Evolutionary conservation across 2,113 vertebrate genomes (phyloP).

Genomic region (Chloropsis cyanopogon): DNA sequence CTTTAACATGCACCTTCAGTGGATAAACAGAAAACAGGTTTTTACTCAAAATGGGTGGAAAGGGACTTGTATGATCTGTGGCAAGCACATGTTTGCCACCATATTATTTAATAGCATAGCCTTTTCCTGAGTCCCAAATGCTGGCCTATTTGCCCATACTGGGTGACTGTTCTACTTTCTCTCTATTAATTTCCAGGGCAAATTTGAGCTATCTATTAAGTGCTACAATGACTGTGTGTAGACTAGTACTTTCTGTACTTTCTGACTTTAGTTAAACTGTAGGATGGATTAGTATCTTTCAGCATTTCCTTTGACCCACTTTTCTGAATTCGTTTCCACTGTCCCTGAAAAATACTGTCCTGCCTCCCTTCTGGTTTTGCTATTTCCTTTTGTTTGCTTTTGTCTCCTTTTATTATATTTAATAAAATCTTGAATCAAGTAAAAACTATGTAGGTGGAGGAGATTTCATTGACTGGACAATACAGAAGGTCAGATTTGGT

Average conservation of each 20-base stretch:
- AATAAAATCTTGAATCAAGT: neutral
- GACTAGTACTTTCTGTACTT: neutral
- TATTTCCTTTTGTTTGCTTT: conserved; percentile 18
- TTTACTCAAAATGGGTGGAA: neutral
- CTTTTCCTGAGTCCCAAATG: neutral
- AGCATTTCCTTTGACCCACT: conserved; percentile 27
- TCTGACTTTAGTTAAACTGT: neutral
- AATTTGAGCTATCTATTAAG: neutral
- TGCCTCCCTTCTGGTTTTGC: neutral
- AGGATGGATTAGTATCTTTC: neutral
- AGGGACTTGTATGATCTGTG: neutral
- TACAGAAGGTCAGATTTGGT: neutral
- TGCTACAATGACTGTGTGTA: neutral
- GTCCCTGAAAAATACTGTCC: conserved; percentile 5
- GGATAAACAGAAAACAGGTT: neutral
- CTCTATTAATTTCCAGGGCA: neutral
- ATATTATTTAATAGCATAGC: neutral
- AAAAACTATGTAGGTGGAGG: neutral
- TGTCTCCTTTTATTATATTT: neutral
- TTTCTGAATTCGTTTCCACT: conserved; percentile 20
- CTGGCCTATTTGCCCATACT: neutral
- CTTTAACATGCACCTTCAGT: neutral
- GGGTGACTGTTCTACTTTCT: neutral
- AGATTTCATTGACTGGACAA: neutral
- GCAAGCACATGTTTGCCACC: neutral